These are phyloP conservation scores for Carduelis carduelis DNA, from an alignment of 2,797 vertebrate genomes.

Conservation along the genomic window DNA sequence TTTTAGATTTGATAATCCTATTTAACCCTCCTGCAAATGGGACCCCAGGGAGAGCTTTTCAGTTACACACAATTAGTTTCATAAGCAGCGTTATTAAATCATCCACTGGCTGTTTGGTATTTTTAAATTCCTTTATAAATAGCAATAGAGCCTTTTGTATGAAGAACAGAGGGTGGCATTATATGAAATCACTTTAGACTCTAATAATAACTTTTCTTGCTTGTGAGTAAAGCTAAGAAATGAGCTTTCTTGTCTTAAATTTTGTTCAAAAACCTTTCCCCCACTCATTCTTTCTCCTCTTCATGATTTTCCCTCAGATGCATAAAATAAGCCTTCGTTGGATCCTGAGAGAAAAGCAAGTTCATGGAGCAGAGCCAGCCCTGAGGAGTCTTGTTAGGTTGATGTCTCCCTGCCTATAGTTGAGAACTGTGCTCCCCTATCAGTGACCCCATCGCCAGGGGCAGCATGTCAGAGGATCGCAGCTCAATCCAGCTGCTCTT, in stretches of 20 bases:
- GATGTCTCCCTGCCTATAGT: neutral
- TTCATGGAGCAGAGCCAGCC: neutral
- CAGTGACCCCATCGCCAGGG: neutral
- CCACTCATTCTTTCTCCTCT: neutral
- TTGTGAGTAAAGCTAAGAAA: neutral
- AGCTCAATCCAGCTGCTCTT: neutral
- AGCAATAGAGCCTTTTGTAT: neutral
- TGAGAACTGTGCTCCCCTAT: fast-evolving
- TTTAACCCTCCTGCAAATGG: constrained; percentile 18
- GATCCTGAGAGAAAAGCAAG: neutral
- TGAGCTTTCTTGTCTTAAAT: neutral
- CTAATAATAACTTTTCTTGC: constrained; percentile 1
- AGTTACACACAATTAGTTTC: constrained; percentile 51
- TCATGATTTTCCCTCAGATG: neutral
- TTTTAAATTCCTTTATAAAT: neutral
- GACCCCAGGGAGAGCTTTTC: neutral
- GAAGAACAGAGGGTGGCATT: neutral
- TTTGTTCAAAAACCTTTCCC: neutral
- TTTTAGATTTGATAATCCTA: constrained; percentile 35
- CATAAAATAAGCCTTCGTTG: fast-evolving
- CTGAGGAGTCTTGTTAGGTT: neutral
- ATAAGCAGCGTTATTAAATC: constrained; percentile 42
- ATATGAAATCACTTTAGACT: neutral
- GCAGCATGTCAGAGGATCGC: fast-evolving
- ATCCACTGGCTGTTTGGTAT: neutral